Conservation (phyloP, 2,797 vertebrate species). For the Adelosebastes latens region DNA sequence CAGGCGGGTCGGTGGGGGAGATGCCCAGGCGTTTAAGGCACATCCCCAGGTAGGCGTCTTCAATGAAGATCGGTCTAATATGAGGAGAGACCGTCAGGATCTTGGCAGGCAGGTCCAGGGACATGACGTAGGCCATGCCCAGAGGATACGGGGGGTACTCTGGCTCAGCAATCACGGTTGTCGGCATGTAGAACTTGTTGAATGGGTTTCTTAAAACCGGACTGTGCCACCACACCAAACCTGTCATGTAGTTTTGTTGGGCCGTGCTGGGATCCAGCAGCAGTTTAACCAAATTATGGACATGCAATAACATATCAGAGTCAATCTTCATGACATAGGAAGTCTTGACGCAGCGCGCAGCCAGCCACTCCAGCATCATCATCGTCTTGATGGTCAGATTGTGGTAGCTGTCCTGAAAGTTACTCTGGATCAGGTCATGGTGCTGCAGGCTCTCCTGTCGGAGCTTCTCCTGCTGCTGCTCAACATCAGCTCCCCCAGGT, state of each 20-base stretch:
- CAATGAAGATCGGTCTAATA: slow-evolving; percentile 88
- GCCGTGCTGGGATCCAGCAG: slow-evolving; percentile 52
- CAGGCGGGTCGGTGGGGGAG: slow-evolving; percentile 86
- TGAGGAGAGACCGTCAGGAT: slow-evolving; percentile 86
- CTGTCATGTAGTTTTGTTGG: slow-evolving; percentile 87
- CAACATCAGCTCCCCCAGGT: not conserved
- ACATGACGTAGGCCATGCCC: slow-evolving; percentile 91
- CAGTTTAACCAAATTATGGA: slow-evolving; percentile 54
- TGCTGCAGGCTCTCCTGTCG: slow-evolving; percentile 62
- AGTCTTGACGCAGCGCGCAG: slow-evolving; percentile 53
- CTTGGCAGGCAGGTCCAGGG: slow-evolving; percentile 88
- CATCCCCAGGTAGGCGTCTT: slow-evolving; percentile 92
- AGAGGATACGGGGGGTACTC: slow-evolving; percentile 92
- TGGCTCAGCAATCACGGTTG: slow-evolving; percentile 82
- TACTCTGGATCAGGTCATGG: slow-evolving; percentile 78
- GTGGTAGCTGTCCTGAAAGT: slow-evolving; percentile 81
- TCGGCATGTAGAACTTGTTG: slow-evolving; percentile 89
- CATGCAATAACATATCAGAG: slow-evolving; percentile 58
- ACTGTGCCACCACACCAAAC: slow-evolving; percentile 90
- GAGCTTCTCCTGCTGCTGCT: slow-evolving; percentile 56
- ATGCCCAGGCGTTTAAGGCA: slow-evolving; percentile 88
- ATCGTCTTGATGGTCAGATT: slow-evolving; percentile 85
- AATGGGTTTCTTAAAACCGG: slow-evolving; percentile 87
- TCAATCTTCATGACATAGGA: slow-evolving; percentile 65
- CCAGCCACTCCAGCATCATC: slow-evolving; percentile 82